A percentile compares a stretch with the other conserved stretches of the same genome.
Evolutionary conservation across 2,113 vertebrate species (phyloP).

Genomic region (Microtus richardsoni): DNA sequence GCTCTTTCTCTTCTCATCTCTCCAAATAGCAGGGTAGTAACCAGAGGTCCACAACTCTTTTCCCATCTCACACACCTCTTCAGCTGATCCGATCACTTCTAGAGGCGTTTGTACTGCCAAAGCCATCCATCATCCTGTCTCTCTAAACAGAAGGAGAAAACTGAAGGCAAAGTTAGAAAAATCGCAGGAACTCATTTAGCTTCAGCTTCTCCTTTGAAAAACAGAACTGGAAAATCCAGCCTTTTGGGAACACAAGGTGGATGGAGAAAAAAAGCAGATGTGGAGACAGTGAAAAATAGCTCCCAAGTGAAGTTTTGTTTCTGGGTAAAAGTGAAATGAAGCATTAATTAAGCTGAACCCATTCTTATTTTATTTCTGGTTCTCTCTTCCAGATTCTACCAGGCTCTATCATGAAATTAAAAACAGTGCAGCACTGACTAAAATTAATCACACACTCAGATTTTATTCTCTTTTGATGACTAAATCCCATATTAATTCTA

Average conservation of each 20-base stretch:
- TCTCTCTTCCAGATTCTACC: conserved; percentile 42
- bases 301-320: conserved; percentile 55
- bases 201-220: conserved; percentile 58
- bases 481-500: conserved; percentile 84
- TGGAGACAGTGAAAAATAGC: conserved; percentile 11
- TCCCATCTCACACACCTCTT: conserved; percentile 63
- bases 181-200: conserved; percentile 22
- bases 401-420: conserved; percentile 49
- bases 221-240: conserved; percentile 45
- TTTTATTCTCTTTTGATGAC: conserved; percentile 78
- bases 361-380: conserved; percentile 46
- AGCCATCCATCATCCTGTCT: conserved; percentile 51
- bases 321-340: conserved; percentile 47
- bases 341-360: conserved; percentile 32
- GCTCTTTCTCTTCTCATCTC: neutral
- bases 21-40: conserved; percentile 31
- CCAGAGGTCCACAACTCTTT: conserved; percentile 38
- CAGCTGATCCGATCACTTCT: conserved; percentile 48
- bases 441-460: conserved; percentile 74
- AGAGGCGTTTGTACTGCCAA: conserved; percentile 42
- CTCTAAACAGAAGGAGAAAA: conserved; percentile 55
- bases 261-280: conserved; percentile 45
- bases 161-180: conserved; percentile 59
- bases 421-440: conserved; percentile 23
- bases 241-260: neutral